A percentile compares a stretch with the other conserved stretches of the same genome.
These are phyloP conservation scores for Linnaemya tessellans DNA, from an alignment of 2,888 invertebrate species.

Conservation along the genomic window DNA sequence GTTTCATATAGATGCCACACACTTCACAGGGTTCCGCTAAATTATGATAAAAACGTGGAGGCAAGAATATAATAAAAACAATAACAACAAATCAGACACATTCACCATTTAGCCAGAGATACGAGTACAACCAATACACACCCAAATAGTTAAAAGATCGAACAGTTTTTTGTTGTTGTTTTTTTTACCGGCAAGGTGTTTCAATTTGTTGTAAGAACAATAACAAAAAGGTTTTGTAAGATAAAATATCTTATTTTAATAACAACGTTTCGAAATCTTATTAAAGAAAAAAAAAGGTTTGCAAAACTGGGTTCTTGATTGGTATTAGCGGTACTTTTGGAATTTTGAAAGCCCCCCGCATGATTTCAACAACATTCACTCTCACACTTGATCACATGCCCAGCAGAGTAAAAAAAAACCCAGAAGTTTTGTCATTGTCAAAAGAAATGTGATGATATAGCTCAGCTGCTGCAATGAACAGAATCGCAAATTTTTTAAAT, in stretches of 20 bases:
- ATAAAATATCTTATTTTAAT: slow-evolving; percentile 22
- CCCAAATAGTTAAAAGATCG: neutral
- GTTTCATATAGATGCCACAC: slow-evolving; percentile 63
- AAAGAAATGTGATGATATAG: neutral
- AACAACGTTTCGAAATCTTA: neutral
- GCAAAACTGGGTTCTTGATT: neutral
- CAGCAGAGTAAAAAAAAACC: neutral
- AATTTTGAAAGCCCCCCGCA: neutral
- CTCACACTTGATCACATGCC: neutral
- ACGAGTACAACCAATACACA: neutral
- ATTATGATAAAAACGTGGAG: slow-evolving; percentile 55
- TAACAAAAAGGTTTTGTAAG: neutral
- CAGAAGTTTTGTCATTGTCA: neutral
- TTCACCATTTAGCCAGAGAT: slow-evolving; percentile 18
- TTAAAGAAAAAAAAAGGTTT: neutral
- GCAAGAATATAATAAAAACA: slow-evolving; percentile 3
- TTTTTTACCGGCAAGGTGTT: slow-evolving; percentile 23
- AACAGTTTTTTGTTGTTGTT: neutral
- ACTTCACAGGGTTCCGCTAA: slow-evolving; percentile 71
- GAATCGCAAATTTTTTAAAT: too few species aligned
- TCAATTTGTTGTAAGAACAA: slow-evolving; percentile 16
- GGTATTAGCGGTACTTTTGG: neutral
- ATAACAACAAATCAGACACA: slow-evolving; percentile 40
- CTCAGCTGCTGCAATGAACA: neutral
- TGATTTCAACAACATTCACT: neutral